These are phyloP conservation scores for Steinernema feltiae DNA, from an alignment of 1,140 invertebrate species.

Conservation along the genomic window DNA sequence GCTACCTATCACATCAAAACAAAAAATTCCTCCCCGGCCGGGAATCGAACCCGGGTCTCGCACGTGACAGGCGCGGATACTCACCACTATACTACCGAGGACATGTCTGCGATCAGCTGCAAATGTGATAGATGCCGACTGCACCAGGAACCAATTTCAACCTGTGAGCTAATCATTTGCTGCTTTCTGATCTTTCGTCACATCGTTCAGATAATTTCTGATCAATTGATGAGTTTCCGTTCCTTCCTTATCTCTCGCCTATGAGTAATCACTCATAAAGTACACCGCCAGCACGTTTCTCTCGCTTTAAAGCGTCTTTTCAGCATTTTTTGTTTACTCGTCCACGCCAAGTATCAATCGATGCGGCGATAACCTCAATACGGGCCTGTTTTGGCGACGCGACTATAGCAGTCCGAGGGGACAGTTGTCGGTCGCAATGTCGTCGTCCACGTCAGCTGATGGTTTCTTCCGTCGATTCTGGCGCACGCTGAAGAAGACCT, in stretches of 20 bases:
- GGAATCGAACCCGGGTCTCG: not conserved
- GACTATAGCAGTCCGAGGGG: not conserved
- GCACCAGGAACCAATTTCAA: not conserved
- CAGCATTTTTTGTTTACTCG: conserved; percentile 5
- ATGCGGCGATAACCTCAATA: not conserved
- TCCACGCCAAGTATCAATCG: not conserved
- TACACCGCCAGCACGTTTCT: not conserved
- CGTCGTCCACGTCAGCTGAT: not conserved
- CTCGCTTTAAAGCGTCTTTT: not conserved
- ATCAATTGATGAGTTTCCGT: too few species aligned
- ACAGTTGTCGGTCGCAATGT: not conserved
- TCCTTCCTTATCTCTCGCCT: not conserved
- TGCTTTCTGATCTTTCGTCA: not conserved
- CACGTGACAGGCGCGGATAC: too few species aligned
- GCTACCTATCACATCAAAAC: not conserved
- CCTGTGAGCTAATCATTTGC: not conserved
- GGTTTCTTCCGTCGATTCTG: not conserved
- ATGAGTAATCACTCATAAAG: not conserved
- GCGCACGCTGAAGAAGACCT: not conserved
- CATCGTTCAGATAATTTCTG: too few species aligned
- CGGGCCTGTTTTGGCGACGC: not conserved
- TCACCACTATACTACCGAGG: not conserved
- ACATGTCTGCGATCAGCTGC: not conserved
- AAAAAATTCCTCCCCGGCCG: not conserved
- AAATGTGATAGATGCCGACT: not conserved